Evolutionary conservation across 2,888 invertebrate genomes (phyloP).

Genomic region (Papilio demoleus): DNA sequence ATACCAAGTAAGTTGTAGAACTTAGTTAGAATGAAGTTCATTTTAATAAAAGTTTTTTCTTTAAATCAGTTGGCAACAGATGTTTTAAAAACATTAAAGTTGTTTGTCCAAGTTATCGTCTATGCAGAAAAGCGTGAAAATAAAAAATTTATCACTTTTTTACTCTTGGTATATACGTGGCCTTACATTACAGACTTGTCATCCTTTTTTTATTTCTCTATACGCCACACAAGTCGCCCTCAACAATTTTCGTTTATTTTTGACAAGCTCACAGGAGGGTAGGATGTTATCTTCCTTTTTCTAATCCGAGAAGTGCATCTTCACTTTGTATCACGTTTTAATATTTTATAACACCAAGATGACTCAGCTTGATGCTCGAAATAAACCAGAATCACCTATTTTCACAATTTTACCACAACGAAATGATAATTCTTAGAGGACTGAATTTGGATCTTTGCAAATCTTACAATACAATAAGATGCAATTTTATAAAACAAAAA

Average conservation of each 20-base stretch:
- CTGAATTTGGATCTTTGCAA: no score
- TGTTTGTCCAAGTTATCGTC: not conserved
- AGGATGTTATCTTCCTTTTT: conserved; percentile 8
- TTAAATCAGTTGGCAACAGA: not conserved
- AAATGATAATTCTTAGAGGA: no score
- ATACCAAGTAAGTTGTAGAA: not conserved
- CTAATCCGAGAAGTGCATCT: conserved; percentile 5
- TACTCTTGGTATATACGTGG: not conserved
- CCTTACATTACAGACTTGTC: not conserved
- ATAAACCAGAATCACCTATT: no score
- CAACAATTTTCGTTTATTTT: conserved; percentile 30
- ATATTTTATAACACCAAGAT: conserved; percentile 9
- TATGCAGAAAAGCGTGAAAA: no score
- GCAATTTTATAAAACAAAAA: no score
- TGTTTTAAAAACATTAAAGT: not conserved
- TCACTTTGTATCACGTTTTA: conserved; percentile 18
- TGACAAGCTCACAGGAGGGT: conserved; percentile 13
- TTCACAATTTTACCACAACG: not conserved
- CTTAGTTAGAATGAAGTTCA: not conserved
- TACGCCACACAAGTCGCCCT: conserved; percentile 19
- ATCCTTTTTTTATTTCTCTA: conserved; percentile 16
- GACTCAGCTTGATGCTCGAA: not conserved
- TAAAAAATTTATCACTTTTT: not conserved
- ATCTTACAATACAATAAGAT: no score
- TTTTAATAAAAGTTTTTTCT: not conserved